These are phyloP conservation scores for Lates calcarifer DNA, from an alignment of 2,113 vertebrate species.

Conservation along the genomic window DNA sequence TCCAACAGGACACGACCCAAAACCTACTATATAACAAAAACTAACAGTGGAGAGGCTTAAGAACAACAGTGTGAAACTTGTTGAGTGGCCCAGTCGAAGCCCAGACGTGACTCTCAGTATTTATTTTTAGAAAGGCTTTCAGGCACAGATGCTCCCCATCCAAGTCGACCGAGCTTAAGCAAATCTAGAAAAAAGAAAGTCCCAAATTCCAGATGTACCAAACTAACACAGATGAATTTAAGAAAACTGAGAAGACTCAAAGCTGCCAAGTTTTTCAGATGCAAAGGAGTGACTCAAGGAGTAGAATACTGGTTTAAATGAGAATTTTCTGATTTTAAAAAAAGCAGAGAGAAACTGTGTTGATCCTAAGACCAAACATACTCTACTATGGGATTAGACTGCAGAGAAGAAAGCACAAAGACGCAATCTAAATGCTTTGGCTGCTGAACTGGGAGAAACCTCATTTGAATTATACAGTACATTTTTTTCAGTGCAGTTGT, in stretches of 20 bases:
- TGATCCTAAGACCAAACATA: background rate
- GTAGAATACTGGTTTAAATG: background rate
- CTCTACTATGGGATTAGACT: background rate
- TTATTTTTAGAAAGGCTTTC: conserved; percentile 60
- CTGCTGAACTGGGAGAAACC: too few relatives aligned
- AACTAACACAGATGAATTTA: conserved; percentile 22
- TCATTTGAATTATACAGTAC: background rate
- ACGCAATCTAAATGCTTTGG: background rate
- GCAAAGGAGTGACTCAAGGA: background rate
- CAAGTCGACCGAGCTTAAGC: conserved; percentile 6
- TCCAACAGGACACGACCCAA: background rate
- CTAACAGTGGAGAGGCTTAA: background rate
- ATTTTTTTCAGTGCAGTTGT: too few relatives aligned
- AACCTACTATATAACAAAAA: background rate
- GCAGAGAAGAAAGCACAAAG: background rate
- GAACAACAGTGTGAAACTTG: conserved; percentile 22
- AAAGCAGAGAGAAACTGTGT: background rate
- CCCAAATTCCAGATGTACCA: conserved; percentile 33
- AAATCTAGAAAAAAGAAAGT: conserved; percentile 12
- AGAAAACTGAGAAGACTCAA: background rate
- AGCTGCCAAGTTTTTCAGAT: background rate
- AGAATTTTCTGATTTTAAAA: background rate
- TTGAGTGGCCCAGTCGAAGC: conserved; percentile 7
- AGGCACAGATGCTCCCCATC: conserved; percentile 47
- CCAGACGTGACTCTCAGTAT: conserved; percentile 17